A percentile compares a stretch with the other conserved stretches of the same genome.
phyloP scores from a whole-genome alignment of 2,797 vertebrate species.

The Myiotriccus ornatus region DNA sequence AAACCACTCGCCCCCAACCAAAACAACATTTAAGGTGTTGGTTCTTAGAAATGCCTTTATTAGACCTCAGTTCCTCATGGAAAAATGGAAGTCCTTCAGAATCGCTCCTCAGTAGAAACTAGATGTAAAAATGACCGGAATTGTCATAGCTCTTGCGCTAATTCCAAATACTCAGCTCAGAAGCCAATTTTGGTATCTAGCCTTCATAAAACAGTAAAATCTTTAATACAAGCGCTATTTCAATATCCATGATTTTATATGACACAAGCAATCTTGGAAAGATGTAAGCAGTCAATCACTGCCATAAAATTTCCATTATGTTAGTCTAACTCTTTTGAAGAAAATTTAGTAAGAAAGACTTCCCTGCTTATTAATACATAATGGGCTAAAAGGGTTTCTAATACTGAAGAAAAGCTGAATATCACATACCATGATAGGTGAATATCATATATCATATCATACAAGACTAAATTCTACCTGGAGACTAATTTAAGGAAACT shows the following conservation, averaged over 20 bases:
- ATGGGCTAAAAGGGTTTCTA: background rate
- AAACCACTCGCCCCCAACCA: background rate
- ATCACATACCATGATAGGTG: background rate
- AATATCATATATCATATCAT: background rate
- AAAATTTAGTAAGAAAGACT: background rate
- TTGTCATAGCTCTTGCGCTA: background rate
- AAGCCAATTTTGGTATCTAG: background rate
- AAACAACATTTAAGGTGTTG: accelerated
- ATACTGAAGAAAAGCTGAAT: background rate
- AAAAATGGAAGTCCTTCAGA: background rate
- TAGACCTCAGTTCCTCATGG: background rate
- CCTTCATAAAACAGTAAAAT: background rate
- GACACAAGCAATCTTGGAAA: background rate
- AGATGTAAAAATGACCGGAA: background rate
- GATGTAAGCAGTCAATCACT: background rate
- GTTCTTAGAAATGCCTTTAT: background rate
- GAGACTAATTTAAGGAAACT: background rate
- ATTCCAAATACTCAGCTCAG: background rate
- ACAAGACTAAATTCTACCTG: background rate
- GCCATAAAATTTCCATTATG: background rate
- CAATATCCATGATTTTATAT: background rate
- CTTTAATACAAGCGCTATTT: background rate
- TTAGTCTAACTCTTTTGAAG: background rate
- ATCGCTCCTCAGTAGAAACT: background rate
- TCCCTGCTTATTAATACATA: background rate